These are phyloP conservation scores for Pheucticus melanocephalus DNA, from an alignment of 2,113 vertebrate genomes.

Conservation along the genomic window DNA sequence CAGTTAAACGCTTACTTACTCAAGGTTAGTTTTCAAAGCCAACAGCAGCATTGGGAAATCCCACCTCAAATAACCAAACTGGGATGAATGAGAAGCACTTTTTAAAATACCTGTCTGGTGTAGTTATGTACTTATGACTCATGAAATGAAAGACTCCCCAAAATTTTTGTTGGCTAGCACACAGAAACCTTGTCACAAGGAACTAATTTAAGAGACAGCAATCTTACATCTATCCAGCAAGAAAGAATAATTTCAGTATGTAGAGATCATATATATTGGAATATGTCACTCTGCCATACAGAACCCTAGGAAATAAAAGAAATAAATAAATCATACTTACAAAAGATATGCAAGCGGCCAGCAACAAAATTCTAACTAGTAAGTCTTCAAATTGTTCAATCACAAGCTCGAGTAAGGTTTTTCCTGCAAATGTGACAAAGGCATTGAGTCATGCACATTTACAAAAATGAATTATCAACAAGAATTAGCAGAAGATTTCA, in stretches of 20 bases:
- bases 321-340: conserved; percentile 80
- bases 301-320: background rate
- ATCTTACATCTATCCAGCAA: background rate
- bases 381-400: conserved; percentile 98
- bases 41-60: conserved; percentile 52
- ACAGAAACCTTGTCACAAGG: background rate
- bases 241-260: background rate
- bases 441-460: background rate
- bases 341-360: conserved; percentile 98
- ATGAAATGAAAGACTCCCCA: background rate
- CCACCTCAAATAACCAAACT: conserved; percentile 1
- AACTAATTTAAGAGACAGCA: background rate
- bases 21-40: conserved; percentile 47
- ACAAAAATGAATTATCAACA: background rate
- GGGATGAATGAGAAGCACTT: background rate
- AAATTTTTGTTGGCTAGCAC: background rate
- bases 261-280: background rate
- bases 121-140: background rate
- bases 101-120: background rate
- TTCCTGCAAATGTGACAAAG: conserved; percentile 78
- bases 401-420: conserved; percentile 95
- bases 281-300: background rate
- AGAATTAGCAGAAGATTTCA: background rate
- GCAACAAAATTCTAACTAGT: conserved; percentile 94
- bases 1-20: conserved; percentile 50